A percentile compares a stretch with the other conserved stretches of the same genome.
phyloP scores from a whole-genome alignment of 2,888 invertebrate genomes.

The Synanthedon myopaeformis region DNA sequence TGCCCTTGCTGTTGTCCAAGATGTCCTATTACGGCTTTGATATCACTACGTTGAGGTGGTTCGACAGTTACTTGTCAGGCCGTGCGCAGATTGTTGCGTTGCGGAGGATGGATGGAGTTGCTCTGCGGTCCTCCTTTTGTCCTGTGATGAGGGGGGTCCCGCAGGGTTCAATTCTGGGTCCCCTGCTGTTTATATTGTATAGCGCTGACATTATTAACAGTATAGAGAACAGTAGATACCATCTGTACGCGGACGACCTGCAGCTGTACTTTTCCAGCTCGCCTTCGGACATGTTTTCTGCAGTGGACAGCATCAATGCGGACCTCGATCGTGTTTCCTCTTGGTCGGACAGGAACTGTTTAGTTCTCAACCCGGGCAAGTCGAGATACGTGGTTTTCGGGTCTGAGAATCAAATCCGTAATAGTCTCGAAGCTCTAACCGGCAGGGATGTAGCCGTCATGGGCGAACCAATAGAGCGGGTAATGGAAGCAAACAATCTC shows the following conservation, averaged over 20 bases:
- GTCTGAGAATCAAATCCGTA: slow-evolving; percentile 1
- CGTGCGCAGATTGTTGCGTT: too few species aligned
- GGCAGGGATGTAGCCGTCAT: neutral
- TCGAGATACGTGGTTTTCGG: slow-evolving; percentile 4
- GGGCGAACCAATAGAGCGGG: slow-evolving; percentile 1
- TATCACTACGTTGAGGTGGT: too few species aligned
- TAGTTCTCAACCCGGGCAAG: slow-evolving; percentile 5
- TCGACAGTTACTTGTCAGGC: too few species aligned
- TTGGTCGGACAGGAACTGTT: slow-evolving; percentile 3
- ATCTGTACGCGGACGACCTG: slow-evolving; percentile 8
- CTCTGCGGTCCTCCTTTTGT: too few species aligned
- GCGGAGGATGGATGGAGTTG: too few species aligned
- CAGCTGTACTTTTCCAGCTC: slow-evolving; percentile 5
- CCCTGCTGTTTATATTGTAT: slow-evolving; percentile 10
- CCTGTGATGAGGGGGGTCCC: too few species aligned
- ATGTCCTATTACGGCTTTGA: too few species aligned
- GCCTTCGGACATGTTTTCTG: neutral
- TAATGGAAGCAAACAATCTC: slow-evolving; percentile 6
- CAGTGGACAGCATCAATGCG: slow-evolving; percentile 3
- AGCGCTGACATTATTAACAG: slow-evolving; percentile 4
- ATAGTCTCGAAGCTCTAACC: neutral
- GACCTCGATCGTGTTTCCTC: slow-evolving; percentile 3
- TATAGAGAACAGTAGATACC: slow-evolving; percentile 5
- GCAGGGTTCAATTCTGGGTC: slow-evolving; percentile 6
- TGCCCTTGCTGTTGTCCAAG: too few species aligned